Conservation (phyloP, 2,888 invertebrate genomes). For the Stictocephala bisonia region DNA sequence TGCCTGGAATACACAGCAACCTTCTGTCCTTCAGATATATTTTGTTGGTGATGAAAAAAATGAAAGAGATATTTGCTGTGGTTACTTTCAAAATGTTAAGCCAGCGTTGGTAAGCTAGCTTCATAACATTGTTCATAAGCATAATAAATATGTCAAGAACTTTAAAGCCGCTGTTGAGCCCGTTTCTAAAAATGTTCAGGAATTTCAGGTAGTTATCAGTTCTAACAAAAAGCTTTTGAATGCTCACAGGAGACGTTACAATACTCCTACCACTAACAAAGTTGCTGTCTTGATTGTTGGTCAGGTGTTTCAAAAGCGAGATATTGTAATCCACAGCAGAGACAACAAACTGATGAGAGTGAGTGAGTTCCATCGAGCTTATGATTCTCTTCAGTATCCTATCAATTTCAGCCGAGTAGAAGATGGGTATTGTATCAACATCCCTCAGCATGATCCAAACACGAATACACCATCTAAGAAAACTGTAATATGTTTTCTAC, state of each 20-base stretch:
- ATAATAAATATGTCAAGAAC: slow-evolving; percentile 40
- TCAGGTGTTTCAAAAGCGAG: slow-evolving; percentile 35
- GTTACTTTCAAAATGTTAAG: neutral
- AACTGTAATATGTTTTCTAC: too few species aligned
- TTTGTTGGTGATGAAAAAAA: slow-evolving; percentile 44
- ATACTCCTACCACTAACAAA: neutral
- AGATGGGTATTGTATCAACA: too few species aligned
- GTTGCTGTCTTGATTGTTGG: neutral
- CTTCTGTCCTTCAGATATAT: too few species aligned
- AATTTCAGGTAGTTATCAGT: slow-evolving; percentile 44
- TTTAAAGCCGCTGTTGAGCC: slow-evolving; percentile 46
- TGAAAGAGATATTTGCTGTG: slow-evolving; percentile 41
- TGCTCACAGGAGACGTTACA: slow-evolving; percentile 12
- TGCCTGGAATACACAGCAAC: slow-evolving; percentile 9
- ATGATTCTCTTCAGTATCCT: too few species aligned
- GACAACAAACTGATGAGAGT: slow-evolving; percentile 25
- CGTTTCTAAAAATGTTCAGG: slow-evolving; percentile 1
- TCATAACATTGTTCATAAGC: slow-evolving; percentile 39
- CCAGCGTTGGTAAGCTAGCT: slow-evolving; percentile 22
- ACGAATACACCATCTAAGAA: too few species aligned
- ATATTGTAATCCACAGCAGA: slow-evolving; percentile 55
- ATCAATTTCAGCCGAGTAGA: too few species aligned
- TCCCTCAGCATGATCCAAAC: too few species aligned
- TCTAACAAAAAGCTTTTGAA: slow-evolving; percentile 36
- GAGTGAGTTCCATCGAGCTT: too few species aligned